Evolutionary conservation across 1,140 invertebrate species (phyloP).

Genomic region (Bombus ignitus): DNA sequence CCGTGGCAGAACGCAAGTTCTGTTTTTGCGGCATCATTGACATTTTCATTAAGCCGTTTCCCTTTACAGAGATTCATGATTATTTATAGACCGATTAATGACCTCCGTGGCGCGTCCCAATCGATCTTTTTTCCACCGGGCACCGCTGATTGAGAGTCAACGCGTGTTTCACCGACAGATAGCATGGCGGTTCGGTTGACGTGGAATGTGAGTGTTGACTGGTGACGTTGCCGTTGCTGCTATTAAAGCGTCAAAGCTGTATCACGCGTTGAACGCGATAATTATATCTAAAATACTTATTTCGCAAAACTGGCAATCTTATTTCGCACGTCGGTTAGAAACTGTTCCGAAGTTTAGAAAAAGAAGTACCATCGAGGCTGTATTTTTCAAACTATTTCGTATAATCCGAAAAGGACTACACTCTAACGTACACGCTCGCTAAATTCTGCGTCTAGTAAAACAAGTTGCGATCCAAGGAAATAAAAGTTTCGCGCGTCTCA

Average conservation of each 20-base stretch:
- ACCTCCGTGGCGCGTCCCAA: slow-evolving; percentile 15
- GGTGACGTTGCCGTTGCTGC: no score
- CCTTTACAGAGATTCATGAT: slow-evolving; percentile 50
- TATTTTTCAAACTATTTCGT: no score
- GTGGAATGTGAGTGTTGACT: neutral
- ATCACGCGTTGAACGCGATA: no score
- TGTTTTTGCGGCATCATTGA: slow-evolving; percentile 48
- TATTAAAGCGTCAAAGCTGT: no score
- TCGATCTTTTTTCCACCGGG: slow-evolving; percentile 25
- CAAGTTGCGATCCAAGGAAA: neutral
- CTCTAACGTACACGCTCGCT: neutral
- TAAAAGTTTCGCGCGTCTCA: neutral
- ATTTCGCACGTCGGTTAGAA: no score
- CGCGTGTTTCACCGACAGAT: neutral
- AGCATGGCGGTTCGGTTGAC: neutral
- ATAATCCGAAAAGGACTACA: no score
- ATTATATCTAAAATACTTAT: no score
- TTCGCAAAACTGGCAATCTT: no score
- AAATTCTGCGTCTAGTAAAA: neutral
- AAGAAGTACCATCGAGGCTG: no score
- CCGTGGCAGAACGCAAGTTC: neutral
- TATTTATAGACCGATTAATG: slow-evolving; percentile 59
- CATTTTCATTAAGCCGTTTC: slow-evolving; percentile 58
- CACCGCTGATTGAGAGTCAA: neutral
- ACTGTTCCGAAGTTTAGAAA: no score